Evolutionary conservation across 1,140 invertebrate species (phyloP).

Genomic region (Temnothorax nylanderi): DNA sequence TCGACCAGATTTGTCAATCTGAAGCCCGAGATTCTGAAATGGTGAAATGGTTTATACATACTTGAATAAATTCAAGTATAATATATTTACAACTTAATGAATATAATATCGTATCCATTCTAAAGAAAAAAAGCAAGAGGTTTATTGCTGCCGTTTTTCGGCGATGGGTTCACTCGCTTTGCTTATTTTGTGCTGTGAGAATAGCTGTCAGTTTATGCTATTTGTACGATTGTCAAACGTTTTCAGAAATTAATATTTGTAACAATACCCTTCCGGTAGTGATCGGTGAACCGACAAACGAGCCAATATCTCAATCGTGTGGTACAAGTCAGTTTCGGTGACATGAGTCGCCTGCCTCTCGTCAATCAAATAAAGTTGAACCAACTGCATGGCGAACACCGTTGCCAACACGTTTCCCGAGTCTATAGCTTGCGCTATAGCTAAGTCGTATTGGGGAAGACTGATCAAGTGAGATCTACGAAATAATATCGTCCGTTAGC

Average conservation of each 20-base stretch:
- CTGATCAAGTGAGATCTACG: slow-evolving; percentile 88
- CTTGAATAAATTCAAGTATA: not conserved
- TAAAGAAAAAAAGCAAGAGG: not conserved
- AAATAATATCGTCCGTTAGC: slow-evolving; percentile 34
- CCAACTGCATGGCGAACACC: slow-evolving; percentile 95
- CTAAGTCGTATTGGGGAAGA: slow-evolving; percentile 92
- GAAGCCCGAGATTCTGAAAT: slow-evolving; percentile 78
- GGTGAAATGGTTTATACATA: slow-evolving; percentile 27
- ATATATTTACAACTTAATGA: not conserved
- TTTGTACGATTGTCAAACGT: not conserved
- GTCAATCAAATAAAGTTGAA: slow-evolving; percentile 95
- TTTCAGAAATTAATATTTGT: not conserved
- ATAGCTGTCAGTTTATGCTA: not conserved
- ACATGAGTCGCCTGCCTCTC: slow-evolving; percentile 92
- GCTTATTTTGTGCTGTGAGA: not conserved
- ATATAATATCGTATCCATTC: not conserved
- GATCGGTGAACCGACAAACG: slow-evolving; percentile 91
- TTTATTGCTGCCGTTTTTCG: not conserved
- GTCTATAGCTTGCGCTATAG: slow-evolving; percentile 95
- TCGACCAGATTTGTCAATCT: slow-evolving; percentile 91
- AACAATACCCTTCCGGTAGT: slow-evolving; percentile 91
- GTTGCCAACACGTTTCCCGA: slow-evolving; percentile 94
- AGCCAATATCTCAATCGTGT: slow-evolving; percentile 93
- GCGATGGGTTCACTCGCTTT: not conserved
- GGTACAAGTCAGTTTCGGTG: slow-evolving; percentile 93